Evolutionary conservation across 2,113 vertebrate species (phyloP), one percentile per base, ranked within the genome.

Genomic region (Hydrolagus affinis): DNA sequence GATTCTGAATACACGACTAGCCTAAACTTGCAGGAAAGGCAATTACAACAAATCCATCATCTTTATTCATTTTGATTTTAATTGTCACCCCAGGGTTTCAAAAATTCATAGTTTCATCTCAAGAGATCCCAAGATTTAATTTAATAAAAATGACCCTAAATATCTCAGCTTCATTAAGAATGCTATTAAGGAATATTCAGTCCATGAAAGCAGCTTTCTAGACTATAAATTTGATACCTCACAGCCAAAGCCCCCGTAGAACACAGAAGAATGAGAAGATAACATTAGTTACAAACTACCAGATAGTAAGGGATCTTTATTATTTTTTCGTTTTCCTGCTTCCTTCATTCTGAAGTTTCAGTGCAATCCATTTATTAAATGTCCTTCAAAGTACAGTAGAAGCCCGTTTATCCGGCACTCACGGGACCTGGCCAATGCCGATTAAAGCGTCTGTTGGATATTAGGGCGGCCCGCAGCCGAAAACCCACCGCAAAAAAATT

Each of bases 51-150:
- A 83, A 66, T 83, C 17, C 15, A 83, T 66, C 25, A 83, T 83
- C 62, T 83, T 83, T 83, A 83, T 83, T 83, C 78, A 83, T 32
- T 83, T 28, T 68, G 60, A 60, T 83, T 83, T 83, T 83, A 66
- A 83, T 83, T 83, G 78, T 66, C 60, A 83, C 78, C 78, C 59
- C 62, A 64, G 62, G 78, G 60, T 28, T 23, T 83, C 19, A 64
- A 28, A 66, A 66, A 83, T 66, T 66, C 66, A 62, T 25, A 19
- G 78, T 66, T 83, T 68, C 28, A 83, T 83, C 78, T 32, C 17
- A 23, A 32, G 78, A 83, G 78, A 83, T 19, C 60, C 62, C 32
- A 25, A 28, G 62, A 83, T 83, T 66, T 83, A 83, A 83, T 83
- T 83, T 30, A 68, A 83, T 83, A 62, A 83, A 83, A 83, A 83